Evolutionary conservation across 2,888 invertebrate genomes (phyloP).

Genomic region (Phortica okadai): DNA sequence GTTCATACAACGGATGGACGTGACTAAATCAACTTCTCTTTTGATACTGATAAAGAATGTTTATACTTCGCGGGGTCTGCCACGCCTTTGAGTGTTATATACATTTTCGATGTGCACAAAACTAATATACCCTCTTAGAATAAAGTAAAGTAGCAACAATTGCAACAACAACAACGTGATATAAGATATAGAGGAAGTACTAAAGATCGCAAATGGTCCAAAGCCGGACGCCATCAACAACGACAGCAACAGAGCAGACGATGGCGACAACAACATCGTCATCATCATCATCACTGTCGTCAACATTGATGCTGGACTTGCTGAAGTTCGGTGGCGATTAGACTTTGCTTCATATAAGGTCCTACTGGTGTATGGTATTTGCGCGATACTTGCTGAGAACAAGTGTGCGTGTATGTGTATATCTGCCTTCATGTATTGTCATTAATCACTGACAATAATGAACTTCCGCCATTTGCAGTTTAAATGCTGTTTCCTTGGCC

Average conservation of each 20-base stretch:
- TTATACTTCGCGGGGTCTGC: no score
- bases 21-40: no score
- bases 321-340: not conserved
- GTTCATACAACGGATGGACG: no score
- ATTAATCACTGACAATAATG: conserved; percentile 75
- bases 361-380: not conserved
- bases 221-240: conserved; percentile 53
- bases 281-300: not conserved
- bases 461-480: conserved; percentile 71
- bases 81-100: no score
- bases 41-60: no score
- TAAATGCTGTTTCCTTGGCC: conserved; percentile 50
- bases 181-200: conserved; percentile 58
- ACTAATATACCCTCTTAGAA: no score
- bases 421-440: conserved; percentile 54
- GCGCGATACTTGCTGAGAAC: conserved; percentile 40
- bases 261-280: conserved; percentile 24
- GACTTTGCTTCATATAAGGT: not conserved
- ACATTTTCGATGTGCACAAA: no score
- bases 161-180: conserved; percentile 37
- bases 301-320: not conserved
- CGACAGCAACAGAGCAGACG: conserved; percentile 31
- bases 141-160: conserved; percentile 6
- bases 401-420: conserved; percentile 33
- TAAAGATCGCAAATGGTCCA: conserved; percentile 63